Evolutionary conservation across 2,797 vertebrate genomes (phyloP).

Genomic region (Squalus acanthias): DNA sequence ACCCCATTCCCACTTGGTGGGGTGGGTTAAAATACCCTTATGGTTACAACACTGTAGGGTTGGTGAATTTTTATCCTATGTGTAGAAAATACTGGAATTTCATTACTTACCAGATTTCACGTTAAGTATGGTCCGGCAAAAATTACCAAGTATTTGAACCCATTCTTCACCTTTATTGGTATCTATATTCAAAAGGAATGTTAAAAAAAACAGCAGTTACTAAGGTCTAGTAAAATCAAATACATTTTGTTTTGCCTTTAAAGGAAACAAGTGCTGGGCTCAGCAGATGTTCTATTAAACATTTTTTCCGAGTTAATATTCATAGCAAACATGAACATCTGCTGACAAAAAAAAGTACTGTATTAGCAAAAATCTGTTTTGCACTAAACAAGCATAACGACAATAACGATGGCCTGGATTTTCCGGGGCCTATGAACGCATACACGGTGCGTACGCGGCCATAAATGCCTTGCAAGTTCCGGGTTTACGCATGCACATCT

Average conservation of each 20-base stretch:
- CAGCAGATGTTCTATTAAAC: neutral
- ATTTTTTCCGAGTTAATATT: neutral
- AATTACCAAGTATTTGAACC: neutral
- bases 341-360: neutral
- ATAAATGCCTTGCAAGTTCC: too few species aligned
- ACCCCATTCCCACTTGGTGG: neutral
- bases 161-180: neutral
- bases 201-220: neutral
- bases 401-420: neutral
- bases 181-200: neutral
- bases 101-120: neutral
- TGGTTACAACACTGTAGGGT: neutral
- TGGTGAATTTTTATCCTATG: neutral
- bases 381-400: neutral
- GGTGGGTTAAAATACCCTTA: neutral
- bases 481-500: too few species aligned
- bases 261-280: neutral
- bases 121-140: neutral
- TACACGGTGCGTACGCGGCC: too few species aligned
- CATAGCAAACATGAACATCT: neutral
- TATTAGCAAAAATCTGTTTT: neutral
- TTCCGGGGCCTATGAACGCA: too few species aligned
- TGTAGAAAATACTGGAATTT: neutral
- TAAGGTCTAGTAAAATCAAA: neutral
- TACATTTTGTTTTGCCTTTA: neutral